Base-by-base conservation (phyloP, 2,888 invertebrate genomes). In the Clostera curtula region DNA sequence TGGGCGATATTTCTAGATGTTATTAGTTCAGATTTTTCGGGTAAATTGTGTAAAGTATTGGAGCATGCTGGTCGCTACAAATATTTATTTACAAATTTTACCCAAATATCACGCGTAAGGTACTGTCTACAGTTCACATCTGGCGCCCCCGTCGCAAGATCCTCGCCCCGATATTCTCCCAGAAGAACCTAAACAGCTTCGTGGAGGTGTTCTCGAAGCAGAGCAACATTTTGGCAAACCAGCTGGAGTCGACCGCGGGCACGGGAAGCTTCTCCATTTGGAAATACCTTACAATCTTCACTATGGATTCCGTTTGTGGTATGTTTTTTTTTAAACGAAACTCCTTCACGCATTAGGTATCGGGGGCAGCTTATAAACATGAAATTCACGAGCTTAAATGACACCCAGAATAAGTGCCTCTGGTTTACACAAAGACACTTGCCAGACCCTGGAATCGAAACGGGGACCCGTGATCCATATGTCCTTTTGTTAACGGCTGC, bases 301-400 rank as follows among this genome's bases (percentile, higher is more conserved):
- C 65, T 0, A 56, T 73, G 55, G 60, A 65, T 24, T 44, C 69
- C 8, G 50, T 70, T 8, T 67, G 65, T 34, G 65, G 64, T 71
- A 40, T 40, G 38, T 33, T 5, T 20, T 19, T 14, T 18, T 17
- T 26, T 3, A 21, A 2, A 18, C 22, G 6, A 15, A 15, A 15
- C 15, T 15, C 4, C 15, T 15, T 4, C 4, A 5, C 15, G 15
- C 15, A 6, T 6, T 5, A 15, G 4, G 15, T 5, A 4, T 4
- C 4, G 4, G 6, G 15, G 15, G 4, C 15, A 5, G 15, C 6
- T 15, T 6, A 15, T 4, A 15, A 5, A 15, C 6, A 15, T 18
- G 6, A n/a, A n/a, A n/a, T n/a, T n/a, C n/a, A n/a, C n/a, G n/a
- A n/a, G n/a, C n/a, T n/a, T n/a, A n/a, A n/a, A n/a, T n/a, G n/a